phyloP scores from a whole-genome alignment of 2,888 invertebrate genomes.

The Gastracanthus pulcherrimus region DNA sequence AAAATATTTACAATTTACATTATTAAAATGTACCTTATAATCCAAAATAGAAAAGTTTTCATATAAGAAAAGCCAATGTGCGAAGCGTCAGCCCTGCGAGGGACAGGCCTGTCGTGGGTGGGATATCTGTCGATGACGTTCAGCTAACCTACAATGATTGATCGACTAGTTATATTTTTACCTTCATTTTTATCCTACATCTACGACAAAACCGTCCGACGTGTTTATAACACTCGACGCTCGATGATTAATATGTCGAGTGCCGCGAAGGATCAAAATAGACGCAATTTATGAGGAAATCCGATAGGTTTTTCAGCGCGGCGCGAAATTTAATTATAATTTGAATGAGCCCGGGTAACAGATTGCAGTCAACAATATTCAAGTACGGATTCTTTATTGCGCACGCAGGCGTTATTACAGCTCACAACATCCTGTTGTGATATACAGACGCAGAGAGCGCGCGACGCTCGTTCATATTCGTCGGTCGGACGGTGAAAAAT shows the following conservation, averaged over 20 bases:
- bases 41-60: too few relatives aligned
- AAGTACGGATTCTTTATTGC: conserved; percentile 34
- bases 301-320: conserved; percentile 31
- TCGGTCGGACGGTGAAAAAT: conserved; percentile 44
- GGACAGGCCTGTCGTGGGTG: too few relatives aligned
- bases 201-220: conserved; percentile 3
- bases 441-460: too few relatives aligned
- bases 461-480: conserved; percentile 3
- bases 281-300: conserved; percentile 50
- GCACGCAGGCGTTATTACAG: conserved; percentile 27
- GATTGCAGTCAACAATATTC: conserved; percentile 37
- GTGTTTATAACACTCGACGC: conserved; percentile 35
- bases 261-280: conserved; percentile 28
- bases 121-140: conserved; percentile 45
- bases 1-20: too few relatives aligned
- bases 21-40: too few relatives aligned
- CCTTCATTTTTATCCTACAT: conserved; percentile 23
- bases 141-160: conserved; percentile 34
- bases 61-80: too few relatives aligned
- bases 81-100: too few relatives aligned
- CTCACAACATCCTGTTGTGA: conserved; percentile 39
- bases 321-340: conserved; percentile 48
- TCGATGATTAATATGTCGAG: conserved; percentile 46
- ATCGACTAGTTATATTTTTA: neutral
- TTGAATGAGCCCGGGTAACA: conserved; percentile 25